Evolutionary conservation across 2,888 invertebrate species (phyloP).

Genomic region (Salpingus planirostris): DNA sequence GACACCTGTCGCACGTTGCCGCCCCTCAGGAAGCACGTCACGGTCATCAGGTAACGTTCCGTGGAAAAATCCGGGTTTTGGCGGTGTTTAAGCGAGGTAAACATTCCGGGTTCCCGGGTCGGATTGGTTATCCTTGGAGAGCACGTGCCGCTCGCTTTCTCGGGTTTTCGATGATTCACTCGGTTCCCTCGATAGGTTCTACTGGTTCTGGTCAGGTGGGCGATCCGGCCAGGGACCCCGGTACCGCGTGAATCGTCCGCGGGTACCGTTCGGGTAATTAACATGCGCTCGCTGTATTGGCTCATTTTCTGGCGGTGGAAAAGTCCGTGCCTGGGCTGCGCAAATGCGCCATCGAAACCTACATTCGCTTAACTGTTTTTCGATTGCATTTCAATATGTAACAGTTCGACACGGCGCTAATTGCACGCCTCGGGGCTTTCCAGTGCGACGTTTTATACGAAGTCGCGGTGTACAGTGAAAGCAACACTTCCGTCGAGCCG

Average conservation of each 20-base stretch:
- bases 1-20: constrained; percentile 35
- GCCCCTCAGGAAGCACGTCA: constrained; percentile 39
- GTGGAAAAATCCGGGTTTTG: too few relatives aligned
- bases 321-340: constrained; percentile 8
- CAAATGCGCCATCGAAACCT: constrained; percentile 15
- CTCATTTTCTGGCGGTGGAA: constrained; percentile 7
- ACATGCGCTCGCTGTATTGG: constrained; percentile 18
- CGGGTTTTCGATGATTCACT: constrained; percentile 7
- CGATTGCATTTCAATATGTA: constrained; percentile 9
- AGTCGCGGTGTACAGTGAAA: too few relatives aligned
- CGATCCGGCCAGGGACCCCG: constrained; percentile 12
- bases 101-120: too few relatives aligned
- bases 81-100: too few relatives aligned
- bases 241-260: too few relatives aligned
- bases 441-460: too few relatives aligned
- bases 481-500: too few relatives aligned
- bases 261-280: constrained; percentile 18
- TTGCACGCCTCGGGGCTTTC: too few relatives aligned
- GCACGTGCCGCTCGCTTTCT: background rate
- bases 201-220: too few relatives aligned
- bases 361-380: constrained; percentile 16
- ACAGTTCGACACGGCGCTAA: constrained; percentile 2
- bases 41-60: constrained; percentile 37
- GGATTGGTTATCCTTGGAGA: too few relatives aligned
- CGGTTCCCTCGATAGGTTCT: too few relatives aligned